Base-by-base conservation (phyloP, 2,113 vertebrate species). In the Cyanistes caeruleus region DNA sequence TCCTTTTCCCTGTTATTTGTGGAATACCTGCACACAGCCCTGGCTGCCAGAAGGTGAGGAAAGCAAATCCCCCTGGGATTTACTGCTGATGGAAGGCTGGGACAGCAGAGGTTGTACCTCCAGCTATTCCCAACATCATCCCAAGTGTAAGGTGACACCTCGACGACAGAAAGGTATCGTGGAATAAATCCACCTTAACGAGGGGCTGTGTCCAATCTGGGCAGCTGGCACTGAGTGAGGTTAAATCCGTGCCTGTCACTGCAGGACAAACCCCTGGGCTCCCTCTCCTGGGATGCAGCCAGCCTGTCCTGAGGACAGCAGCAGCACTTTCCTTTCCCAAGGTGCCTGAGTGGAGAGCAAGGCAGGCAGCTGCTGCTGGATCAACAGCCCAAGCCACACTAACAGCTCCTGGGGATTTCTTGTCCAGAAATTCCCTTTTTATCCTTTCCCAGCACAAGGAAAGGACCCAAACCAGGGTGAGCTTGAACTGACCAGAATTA, bases 401-500 rank as follows among this genome's bases (percentile, higher is more conserved):
- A 62, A 18, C 46, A 35, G 65, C 49, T 65, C 85, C 10, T 0
- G 3, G 86, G 64, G 58, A 8, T n/a, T 87, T 35, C 72, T 53
- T 44, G 49, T 28, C 86, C 67, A 89, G 13, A 90, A 92, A 74
- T 53, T 67, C 70, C 95, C 30, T 39, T 55, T 64, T 58, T 22
- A 30, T 19, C 77, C 41, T 52, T 77, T 37, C 59, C 33, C 4
- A 51, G 56, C 39, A 12, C 1, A 2, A 65, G 24, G 25, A 7
- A 63, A 73, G 25, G n/a, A 77, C 17, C 7, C 79, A 51, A 64
- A 35, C 0, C 49, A 31, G 19, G 16, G 12, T 1, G 3, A 79
- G 20, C 55, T 60, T 37, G 11, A 15, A 30, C 3, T 1, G 2
- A 43, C 6, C 0, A 2, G 15, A 53, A 43, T 12, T 14, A 27